phyloP scores from a whole-genome alignment of 2,797 vertebrate genomes.

The Alfaro cultratus region DNA sequence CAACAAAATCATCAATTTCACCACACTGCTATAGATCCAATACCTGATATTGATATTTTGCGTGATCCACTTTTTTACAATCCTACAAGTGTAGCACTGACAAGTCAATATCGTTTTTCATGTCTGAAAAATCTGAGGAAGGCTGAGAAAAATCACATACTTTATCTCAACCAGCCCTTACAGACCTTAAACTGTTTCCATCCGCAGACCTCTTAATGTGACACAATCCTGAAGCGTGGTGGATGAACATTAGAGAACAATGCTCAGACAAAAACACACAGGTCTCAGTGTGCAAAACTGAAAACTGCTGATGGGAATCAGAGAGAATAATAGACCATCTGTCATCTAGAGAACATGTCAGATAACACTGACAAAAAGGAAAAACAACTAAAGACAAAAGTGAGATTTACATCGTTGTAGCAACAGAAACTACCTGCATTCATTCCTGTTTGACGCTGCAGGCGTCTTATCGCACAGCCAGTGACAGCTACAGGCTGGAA shows the following conservation, averaged over 20 bases:
- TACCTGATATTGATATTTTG: too few relatives aligned
- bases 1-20: too few relatives aligned
- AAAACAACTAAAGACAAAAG: not conserved
- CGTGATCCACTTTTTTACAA: too few relatives aligned
- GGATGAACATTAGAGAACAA: not conserved
- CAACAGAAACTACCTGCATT: not conserved
- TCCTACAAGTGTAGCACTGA: too few relatives aligned
- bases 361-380: not conserved
- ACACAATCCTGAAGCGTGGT: not conserved
- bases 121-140: too few relatives aligned
- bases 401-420: not conserved
- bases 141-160: too few relatives aligned
- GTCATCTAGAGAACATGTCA: not conserved
- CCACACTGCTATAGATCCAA: too few relatives aligned
- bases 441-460: not conserved
- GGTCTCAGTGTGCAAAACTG: not conserved
- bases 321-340: not conserved
- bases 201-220: not conserved
- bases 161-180: not conserved
- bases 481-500: not conserved
- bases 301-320: not conserved
- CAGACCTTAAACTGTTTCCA: not conserved
- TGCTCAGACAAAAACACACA: not conserved
- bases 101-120: too few relatives aligned
- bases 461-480: not conserved